These are phyloP conservation scores for Siniperca chuatsi DNA, from an alignment of 2,113 vertebrate genomes.

Conservation along the genomic window DNA sequence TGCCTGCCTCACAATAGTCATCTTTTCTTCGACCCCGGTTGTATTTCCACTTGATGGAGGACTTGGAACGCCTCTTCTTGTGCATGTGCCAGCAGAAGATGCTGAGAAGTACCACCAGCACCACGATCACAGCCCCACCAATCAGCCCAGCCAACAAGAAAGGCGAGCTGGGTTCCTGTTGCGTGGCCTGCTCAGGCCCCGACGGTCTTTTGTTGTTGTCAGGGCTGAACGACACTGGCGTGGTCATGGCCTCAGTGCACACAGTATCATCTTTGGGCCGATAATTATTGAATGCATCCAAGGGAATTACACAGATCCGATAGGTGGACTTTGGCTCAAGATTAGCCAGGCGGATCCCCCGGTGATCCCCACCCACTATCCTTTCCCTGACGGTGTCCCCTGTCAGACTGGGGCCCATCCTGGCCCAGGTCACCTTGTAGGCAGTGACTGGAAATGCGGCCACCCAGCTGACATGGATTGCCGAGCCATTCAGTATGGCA, in stretches of 20 bases:
- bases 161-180: slow-evolving; percentile 89
- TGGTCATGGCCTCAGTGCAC: slow-evolving; percentile 91
- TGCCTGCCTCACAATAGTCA: slow-evolving; percentile 94
- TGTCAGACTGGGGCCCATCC: slow-evolving; percentile 91
- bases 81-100: slow-evolving; percentile 96
- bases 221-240: slow-evolving; percentile 83
- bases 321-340: slow-evolving; percentile 92
- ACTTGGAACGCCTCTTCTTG: slow-evolving; percentile 87
- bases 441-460: slow-evolving; percentile 89
- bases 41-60: slow-evolving; percentile 95
- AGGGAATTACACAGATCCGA: slow-evolving; percentile 91
- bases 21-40: slow-evolving; percentile 96
- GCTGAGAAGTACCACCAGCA: slow-evolving; percentile 90
- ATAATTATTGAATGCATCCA: slow-evolving; percentile 91
- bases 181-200: slow-evolving; percentile 90
- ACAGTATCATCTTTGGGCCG: slow-evolving; percentile 88
- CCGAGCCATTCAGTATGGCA: slow-evolving; percentile 90
- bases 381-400: slow-evolving; percentile 91
- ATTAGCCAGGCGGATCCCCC: slow-evolving; percentile 87
- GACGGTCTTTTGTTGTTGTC: slow-evolving; percentile 88
- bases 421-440: slow-evolving; percentile 93
- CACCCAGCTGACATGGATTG: slow-evolving; percentile 92
- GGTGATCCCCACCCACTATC: slow-evolving; percentile 89
- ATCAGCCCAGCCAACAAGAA: slow-evolving; percentile 92
- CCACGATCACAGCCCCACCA: slow-evolving; percentile 91